Conservation (phyloP, 2,888 invertebrate species). For the Gibbula magus region DNA sequence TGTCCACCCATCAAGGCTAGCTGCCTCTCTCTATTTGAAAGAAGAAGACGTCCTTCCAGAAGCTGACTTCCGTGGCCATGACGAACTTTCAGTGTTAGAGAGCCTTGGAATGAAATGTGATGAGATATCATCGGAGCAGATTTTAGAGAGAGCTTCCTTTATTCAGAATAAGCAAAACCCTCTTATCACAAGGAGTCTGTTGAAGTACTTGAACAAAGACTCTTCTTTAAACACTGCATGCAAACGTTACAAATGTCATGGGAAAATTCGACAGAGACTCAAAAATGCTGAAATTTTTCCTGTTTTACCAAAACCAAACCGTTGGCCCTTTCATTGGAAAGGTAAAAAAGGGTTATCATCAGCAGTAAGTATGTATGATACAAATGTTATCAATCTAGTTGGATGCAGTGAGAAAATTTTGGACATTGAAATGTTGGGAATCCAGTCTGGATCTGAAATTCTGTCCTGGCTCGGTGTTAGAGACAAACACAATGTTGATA, state of each 20-base stretch:
- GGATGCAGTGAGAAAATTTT: not conserved
- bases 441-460: not conserved
- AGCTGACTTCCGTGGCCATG: not conserved
- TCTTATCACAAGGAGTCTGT: not conserved
- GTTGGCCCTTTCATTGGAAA: not conserved
- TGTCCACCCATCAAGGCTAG: slow-evolving; percentile 48
- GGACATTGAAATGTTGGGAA: not conserved
- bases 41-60: slow-evolving; percentile 52
- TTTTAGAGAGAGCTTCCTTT: not conserved
- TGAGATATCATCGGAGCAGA: not conserved
- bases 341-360: not conserved
- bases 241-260: not conserved
- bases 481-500: not conserved
- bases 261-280: not conserved
- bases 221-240: not conserved
- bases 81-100: not conserved
- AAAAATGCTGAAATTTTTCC: not conserved
- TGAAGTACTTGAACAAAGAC: not conserved
- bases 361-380: not conserved
- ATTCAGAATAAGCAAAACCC: too few relatives aligned
- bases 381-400: not conserved
- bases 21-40: slow-evolving; percentile 43
- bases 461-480: slow-evolving; percentile 3
- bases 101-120: not conserved
- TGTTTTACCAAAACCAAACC: not conserved